Base-by-base conservation (phyloP, 1,140 invertebrate species). In the Heliconius himera region DNA sequence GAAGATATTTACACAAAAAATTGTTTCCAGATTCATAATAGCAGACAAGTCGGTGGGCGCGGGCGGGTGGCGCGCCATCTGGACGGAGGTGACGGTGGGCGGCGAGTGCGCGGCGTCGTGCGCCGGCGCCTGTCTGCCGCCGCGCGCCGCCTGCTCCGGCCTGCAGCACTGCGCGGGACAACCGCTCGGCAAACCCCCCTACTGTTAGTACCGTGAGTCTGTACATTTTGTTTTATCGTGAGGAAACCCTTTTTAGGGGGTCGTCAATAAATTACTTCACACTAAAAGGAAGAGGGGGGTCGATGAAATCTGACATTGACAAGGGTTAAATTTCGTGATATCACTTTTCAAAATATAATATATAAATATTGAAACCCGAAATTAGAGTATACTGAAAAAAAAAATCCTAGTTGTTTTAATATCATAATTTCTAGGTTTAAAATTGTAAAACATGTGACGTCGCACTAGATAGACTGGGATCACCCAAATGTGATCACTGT, bases 11-110 rank as follows among this genome's bases (percentile, higher is more conserved):
- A 11, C 41, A 13, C 1, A 46, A 2, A 16, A 16, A 6, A 51
- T 6, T 20, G 33, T 11, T 56, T 22, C 4, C 88, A 96, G 96
- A 86, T 97, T 97, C 89, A 96, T 96, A 83, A 96, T 96, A 82
- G 96, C 96, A 77, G 96, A 96, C 86, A 97, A 97, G 92, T 96
- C 96, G 22, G 94, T 92, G 84, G 93, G 94, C 90, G 84, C 94
- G 78, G 95, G 96, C 87, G 98, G 98, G 74, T 99, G 98, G 94
- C 96, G 96, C 84, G 97, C 97, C 36, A 96, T 98, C 71, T 99
- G 98, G 98, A 98, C 98, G 26, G 98, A 99, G 95, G 96, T 98
- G 80, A 95, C 84, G 95, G 95, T 85, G 93, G 96, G 96, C 80
- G 96, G 97, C 66, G 97, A 98, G 94, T 96, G 97, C 70, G 79